phyloP scores from a whole-genome alignment of 2,797 vertebrate genomes.

The Gastrophryne carolinensis region DNA sequence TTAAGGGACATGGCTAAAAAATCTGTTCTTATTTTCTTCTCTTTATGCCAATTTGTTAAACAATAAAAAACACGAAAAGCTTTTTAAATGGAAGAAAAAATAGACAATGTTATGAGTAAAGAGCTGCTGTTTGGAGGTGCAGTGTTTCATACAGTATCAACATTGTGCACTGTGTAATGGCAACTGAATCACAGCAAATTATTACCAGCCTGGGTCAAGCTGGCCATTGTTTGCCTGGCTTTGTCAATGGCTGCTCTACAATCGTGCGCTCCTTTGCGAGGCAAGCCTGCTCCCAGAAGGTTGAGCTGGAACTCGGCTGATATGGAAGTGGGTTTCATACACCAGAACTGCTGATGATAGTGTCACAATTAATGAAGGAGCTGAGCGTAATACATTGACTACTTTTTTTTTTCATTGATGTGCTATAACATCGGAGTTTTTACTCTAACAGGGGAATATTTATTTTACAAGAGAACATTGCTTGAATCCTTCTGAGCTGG shows the following conservation, averaged over 20 bases:
- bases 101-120: background rate
- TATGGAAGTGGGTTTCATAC: constrained; percentile 13
- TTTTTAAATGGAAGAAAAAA: background rate
- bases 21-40: background rate
- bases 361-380: constrained; percentile 17
- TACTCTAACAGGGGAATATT: no score
- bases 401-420: background rate
- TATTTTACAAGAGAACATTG: no score
- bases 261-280: background rate
- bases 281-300: constrained; percentile 14
- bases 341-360: background rate
- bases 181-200: background rate
- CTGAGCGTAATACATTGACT: background rate
- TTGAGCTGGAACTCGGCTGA: constrained; percentile 20
- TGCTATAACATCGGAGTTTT: no score
- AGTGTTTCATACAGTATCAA: constrained; percentile 4
- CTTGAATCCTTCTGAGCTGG: no score
- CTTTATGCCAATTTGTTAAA: background rate
- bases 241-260: constrained; percentile 7
- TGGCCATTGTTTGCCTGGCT: constrained; percentile 3
- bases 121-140: background rate
- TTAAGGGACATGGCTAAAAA: constrained; percentile 2
- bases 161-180: background rate
- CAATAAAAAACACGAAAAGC: background rate
- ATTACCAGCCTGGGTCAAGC: constrained; percentile 2